These are phyloP conservation scores for Chaetodon trifasciatus DNA, from an alignment of 2,797 vertebrate genomes.

Conservation along the genomic window DNA sequence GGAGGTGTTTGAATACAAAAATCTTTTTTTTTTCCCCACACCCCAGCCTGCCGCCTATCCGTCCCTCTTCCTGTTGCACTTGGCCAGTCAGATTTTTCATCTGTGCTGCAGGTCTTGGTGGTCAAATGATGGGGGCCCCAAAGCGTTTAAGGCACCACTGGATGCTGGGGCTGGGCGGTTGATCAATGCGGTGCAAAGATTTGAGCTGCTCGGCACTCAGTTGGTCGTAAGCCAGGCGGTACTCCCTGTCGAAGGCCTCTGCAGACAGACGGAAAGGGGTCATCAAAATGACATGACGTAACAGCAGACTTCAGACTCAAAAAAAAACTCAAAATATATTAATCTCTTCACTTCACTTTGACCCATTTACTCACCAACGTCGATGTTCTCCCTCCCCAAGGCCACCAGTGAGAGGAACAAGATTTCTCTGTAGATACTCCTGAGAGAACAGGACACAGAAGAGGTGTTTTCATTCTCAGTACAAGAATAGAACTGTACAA, in stretches of 20 bases:
- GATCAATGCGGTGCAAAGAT: conserved; percentile 89
- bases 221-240: conserved; percentile 88
- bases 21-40: background rate
- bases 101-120: background rate
- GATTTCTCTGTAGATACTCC: conserved; percentile 96
- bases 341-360: background rate
- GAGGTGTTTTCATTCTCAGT: background rate
- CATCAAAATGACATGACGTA: background rate
- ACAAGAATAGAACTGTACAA: background rate
- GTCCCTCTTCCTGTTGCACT: background rate
- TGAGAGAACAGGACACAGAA: conserved; percentile 58
- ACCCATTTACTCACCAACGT: conserved; percentile 90
- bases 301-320: background rate
- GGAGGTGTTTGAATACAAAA: conserved; percentile 41
- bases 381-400: conserved; percentile 95
- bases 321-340: background rate
- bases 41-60: background rate
- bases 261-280: conserved; percentile 33
- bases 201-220: conserved; percentile 90
- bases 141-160: conserved; percentile 95
- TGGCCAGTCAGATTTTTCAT: background rate
- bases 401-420: conserved; percentile 94
- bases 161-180: conserved; percentile 86
- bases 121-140: conserved; percentile 91
- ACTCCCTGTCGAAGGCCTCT: conserved; percentile 98